Conservation (phyloP, 2,113 vertebrate species). For the Illadopsis cleaveri region DNA sequence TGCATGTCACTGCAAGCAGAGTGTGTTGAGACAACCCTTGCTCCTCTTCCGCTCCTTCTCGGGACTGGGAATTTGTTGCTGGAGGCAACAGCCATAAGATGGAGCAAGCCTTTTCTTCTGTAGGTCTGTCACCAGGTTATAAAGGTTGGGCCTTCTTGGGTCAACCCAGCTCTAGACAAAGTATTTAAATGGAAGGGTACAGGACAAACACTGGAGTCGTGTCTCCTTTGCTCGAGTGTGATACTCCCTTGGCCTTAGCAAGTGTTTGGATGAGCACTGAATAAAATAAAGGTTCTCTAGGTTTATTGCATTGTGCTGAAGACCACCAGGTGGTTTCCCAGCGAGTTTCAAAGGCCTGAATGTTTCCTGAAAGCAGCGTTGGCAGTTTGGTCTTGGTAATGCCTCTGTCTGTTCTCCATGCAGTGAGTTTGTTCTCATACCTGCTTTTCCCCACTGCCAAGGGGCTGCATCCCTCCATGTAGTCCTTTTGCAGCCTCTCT, state of each 20-base stretch:
- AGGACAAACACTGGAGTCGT: background rate
- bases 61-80: background rate
- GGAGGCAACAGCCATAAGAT: background rate
- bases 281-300: background rate
- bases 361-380: background rate
- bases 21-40: background rate
- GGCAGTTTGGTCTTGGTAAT: background rate
- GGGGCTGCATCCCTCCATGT: background rate
- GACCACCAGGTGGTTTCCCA: background rate
- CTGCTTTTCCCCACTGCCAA: background rate
- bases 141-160: background rate
- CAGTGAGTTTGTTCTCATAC: background rate
- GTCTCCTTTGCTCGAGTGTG: background rate
- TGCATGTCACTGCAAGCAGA: conserved; percentile 25
- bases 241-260: background rate
- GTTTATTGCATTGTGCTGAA: background rate
- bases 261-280: background rate
- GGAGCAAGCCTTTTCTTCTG: background rate
- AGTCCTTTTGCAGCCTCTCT: background rate
- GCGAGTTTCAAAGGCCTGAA: background rate
- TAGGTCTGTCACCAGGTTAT: background rate
- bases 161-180: background rate
- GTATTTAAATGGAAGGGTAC: background rate
- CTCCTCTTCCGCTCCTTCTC: background rate
- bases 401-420: fast-evolving